A percentile compares a stretch with the other conserved stretches of the same genome.
phyloP scores from a whole-genome alignment of 2,797 vertebrate species.

The Sparus aurata region DNA sequence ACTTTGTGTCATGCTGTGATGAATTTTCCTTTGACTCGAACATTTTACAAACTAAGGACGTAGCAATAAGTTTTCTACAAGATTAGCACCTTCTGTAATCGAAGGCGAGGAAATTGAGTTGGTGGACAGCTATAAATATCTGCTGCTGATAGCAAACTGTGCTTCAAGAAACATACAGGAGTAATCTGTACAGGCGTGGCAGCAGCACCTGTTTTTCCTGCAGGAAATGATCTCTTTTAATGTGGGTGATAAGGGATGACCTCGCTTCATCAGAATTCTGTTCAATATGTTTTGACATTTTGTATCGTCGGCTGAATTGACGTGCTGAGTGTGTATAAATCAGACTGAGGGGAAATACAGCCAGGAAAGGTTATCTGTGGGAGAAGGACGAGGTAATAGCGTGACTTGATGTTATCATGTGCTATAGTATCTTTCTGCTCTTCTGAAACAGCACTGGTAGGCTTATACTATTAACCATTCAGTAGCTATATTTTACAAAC shows the following conservation, averaged over 20 bases:
- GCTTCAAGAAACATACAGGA: constrained; percentile 27
- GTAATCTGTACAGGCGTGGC: constrained; percentile 38
- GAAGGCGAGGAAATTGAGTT: constrained; percentile 55
- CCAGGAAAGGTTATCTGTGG: constrained; percentile 43
- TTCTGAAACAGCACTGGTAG: neutral
- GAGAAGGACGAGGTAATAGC: constrained; percentile 26
- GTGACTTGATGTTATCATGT: constrained; percentile 15
- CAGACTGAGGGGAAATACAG: constrained; percentile 31
- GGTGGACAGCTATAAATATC: constrained; percentile 61
- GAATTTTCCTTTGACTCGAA: constrained; percentile 35
- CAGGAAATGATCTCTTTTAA: constrained; percentile 55
- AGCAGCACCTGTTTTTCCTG: constrained; percentile 7
- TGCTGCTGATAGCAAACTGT: constrained; percentile 36
- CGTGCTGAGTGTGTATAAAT: constrained; percentile 41
- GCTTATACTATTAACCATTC: neutral
- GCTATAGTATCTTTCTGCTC: neutral
- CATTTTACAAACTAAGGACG: constrained; percentile 43
- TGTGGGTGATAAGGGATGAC: constrained; percentile 54
- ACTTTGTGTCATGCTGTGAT: constrained; percentile 29
- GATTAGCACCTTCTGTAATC: constrained; percentile 56
- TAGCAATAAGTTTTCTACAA: constrained; percentile 35
- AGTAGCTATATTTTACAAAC: neutral
- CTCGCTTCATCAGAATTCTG: constrained; percentile 38
- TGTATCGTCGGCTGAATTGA: constrained; percentile 13
- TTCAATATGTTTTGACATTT: constrained; percentile 59